Evolutionary conservation across 2,888 invertebrate genomes (phyloP).

Genomic region (Zygothrica quintamaculata): DNA sequence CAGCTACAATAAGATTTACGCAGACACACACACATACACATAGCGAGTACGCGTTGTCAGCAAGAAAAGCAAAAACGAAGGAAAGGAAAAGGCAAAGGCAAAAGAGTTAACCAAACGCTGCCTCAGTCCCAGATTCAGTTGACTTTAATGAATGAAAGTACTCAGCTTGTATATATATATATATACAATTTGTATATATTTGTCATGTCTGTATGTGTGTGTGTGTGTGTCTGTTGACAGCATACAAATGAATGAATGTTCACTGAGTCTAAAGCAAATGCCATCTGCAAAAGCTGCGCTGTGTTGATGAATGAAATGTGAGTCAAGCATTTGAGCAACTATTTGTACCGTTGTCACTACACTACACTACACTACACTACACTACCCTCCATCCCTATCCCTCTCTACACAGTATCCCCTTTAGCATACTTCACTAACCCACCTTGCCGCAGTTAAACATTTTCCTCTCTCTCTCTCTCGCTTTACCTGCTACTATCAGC

Average conservation of each 20-base stretch:
- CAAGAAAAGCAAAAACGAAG: background rate
- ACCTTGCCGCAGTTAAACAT: background rate
- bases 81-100: constrained; percentile 16
- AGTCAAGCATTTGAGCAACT: constrained; percentile 40
- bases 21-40: constrained; percentile 1
- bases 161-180: constrained; percentile 28
- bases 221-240: constrained; percentile 38
- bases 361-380: too few species aligned
- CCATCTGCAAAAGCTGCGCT: constrained; percentile 33
- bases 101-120: constrained; percentile 48
- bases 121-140: constrained; percentile 36
- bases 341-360: too few species aligned
- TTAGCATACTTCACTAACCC: too few species aligned
- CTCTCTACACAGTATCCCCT: too few species aligned
- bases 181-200: constrained; percentile 7
- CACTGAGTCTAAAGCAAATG: constrained; percentile 34
- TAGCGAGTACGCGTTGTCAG: background rate
- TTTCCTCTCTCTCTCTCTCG: background rate
- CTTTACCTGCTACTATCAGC: constrained; percentile 9
- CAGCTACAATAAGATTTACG: background rate
- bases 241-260: constrained; percentile 49
- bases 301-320: constrained; percentile 60
- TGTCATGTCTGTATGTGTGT: constrained; percentile 37
- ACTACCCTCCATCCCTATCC: too few species aligned
- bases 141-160: constrained; percentile 67